Conservation (phyloP, 2,888 invertebrate species). For the Mimachlamys varia region DNA sequence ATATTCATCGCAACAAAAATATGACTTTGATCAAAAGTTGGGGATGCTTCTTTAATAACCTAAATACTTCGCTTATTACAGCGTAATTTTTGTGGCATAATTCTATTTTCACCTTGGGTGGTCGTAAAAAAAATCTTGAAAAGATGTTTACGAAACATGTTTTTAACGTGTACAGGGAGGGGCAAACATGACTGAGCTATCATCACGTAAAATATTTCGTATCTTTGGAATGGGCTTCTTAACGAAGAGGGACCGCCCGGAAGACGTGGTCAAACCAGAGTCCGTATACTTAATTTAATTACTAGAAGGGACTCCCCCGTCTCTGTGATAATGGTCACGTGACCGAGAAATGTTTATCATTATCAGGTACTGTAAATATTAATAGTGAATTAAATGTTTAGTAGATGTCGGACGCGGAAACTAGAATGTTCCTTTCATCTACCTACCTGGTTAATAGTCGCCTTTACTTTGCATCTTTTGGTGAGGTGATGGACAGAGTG, state of each 20-base stretch:
- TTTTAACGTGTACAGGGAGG: not conserved
- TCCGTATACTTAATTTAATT: not conserved
- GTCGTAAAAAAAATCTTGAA: not conserved
- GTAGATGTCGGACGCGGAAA: constrained; percentile 8
- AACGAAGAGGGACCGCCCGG: constrained; percentile 8
- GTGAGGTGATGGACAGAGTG: not conserved
- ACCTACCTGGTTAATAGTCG: not conserved
- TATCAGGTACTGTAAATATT: constrained; percentile 1
- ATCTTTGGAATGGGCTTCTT: not conserved
- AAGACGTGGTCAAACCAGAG: not conserved
- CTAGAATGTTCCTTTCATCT: not conserved
- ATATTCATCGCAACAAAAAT: no score
- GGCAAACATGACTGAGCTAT: not conserved
- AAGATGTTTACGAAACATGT: no score
- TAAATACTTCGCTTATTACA: not conserved
- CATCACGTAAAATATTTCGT: not conserved
- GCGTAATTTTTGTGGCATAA: not conserved
- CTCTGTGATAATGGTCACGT: not conserved
- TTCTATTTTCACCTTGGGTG: not conserved
- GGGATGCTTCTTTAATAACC: not conserved
- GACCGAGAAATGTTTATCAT: constrained; percentile 17
- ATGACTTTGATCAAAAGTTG: no score
- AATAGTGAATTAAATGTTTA: not conserved
- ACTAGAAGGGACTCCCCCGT: not conserved
- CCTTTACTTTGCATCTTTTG: not conserved